Base-by-base conservation (phyloP, 2,888 invertebrate genomes). In the Eupithecia subumbrata region DNA sequence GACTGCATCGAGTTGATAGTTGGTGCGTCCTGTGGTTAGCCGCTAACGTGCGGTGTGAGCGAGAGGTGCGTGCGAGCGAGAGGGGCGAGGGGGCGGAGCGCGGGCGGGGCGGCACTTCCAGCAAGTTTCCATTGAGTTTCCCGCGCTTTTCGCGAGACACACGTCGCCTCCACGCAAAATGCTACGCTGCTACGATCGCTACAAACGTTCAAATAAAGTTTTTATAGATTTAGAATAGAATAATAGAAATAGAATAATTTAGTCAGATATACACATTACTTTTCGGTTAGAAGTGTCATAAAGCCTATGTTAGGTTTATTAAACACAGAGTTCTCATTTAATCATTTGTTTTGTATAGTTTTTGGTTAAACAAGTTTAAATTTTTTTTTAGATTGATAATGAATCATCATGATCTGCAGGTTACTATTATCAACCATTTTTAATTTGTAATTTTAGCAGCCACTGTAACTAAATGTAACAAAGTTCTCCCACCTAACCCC, bases 61-160 rank as follows among this genome's bases (percentile, higher is more conserved):
- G 85, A 84, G 87, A 86, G 71, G 64, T 12, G 14, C 30, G 83
- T 73, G 83, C 22, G 83, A 88, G 85, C 71, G 85, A 79, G 90
- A 90, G 73, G 82, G 85, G 80, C 64, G 34, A 79, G 80, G 84
- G 84, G 90, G 90, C 88, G 90, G 89, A 82, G 81, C 86, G 85
- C 86, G 86, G 90, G 91, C 88, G 90, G 89, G 82, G 85, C 84
- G 80, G 89, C 91, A 91, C 89, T 92, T 90, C 81, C 80, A 72
- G 75, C 77, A 89, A 91, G 86, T 92, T 93, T 87, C 79, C 78
- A 74, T 75, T 74, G 86, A 91, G 86, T 94, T 94, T 93, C 93
- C 92, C 92, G 93, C 93, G 92, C 89, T 91, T 91, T 91, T 79
- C 86, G 81, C 83, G 83, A 79, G 78, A 77, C 71, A 78, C 75